Evolutionary conservation across 92 coral and sea anemone species (phyloP).

Genomic region (Scolanthus callimorphus): DNA sequence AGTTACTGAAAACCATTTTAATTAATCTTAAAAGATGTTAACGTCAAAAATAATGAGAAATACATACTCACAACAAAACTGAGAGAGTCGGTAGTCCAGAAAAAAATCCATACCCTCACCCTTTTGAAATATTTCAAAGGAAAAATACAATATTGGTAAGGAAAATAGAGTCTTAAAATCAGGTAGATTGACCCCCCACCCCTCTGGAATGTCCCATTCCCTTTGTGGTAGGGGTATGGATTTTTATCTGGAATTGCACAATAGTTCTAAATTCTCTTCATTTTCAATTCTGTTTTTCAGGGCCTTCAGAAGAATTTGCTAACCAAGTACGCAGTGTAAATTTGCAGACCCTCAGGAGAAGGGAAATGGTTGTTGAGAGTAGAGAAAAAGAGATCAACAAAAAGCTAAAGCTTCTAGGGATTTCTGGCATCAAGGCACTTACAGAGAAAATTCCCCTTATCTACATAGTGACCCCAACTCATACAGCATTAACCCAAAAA

Average conservation of each 20-base stretch:
- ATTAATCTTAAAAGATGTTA: too few relatives aligned
- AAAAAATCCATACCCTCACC: too few relatives aligned
- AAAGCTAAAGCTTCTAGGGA: constrained; percentile 53
- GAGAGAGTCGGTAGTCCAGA: too few relatives aligned
- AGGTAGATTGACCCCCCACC: too few relatives aligned
- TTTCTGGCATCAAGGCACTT: constrained; percentile 17
- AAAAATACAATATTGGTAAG: neutral
- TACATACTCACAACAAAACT: too few relatives aligned
- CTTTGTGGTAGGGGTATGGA: too few relatives aligned
- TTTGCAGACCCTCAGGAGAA: constrained; percentile 23
- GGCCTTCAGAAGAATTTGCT: constrained; percentile 10
- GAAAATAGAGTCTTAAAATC: neutral
- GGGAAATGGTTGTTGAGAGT: constrained; percentile 35
- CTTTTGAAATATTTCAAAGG: too few relatives aligned
- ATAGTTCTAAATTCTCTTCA: too few relatives aligned
- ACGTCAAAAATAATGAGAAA: too few relatives aligned
- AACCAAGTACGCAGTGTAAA: constrained; percentile 10
- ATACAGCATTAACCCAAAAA: constrained; percentile 79
- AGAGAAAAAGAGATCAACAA: constrained; percentile 43
- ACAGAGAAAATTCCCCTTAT: constrained; percentile 50
- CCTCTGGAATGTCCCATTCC: too few relatives aligned
- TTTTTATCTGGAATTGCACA: too few relatives aligned
- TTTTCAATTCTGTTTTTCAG: neutral
- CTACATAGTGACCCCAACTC: constrained; percentile 84
- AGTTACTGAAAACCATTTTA: neutral